A percentile compares a stretch with the other conserved stretches of the same genome.
Conservation (phyloP, 2,113 vertebrate genomes). For the Gallinago paraguaiae region DNA sequence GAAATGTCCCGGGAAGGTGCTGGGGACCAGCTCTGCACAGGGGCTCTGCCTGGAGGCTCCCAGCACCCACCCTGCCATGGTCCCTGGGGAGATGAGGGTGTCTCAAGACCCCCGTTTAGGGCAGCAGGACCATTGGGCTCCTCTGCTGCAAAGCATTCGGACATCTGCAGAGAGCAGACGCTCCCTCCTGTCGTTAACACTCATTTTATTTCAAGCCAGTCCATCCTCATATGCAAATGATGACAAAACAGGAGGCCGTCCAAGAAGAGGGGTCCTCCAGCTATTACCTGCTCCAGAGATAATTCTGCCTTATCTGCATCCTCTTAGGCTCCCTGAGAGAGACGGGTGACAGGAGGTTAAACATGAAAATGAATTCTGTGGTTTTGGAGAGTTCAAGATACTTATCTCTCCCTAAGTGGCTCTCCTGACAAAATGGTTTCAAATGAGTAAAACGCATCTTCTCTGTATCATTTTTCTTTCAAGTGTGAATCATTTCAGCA, state of each 20-base stretch:
- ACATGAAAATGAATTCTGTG: constrained; percentile 62
- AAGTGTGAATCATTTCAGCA: constrained; percentile 38
- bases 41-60: background rate
- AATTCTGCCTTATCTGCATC: constrained; percentile 63
- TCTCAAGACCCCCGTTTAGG: background rate
- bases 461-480: constrained; percentile 43
- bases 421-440: constrained; percentile 61
- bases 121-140: background rate
- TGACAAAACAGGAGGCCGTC: background rate
- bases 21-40: background rate
- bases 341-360: constrained; percentile 33
- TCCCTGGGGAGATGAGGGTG: accelerated
- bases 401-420: constrained; percentile 66
- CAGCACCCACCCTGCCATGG: accelerated
- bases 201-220: background rate
- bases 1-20: background rate
- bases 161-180: background rate
- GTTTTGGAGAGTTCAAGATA: constrained; percentile 64
- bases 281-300: constrained; percentile 36
- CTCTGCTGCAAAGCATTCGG: background rate
- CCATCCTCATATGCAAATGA: background rate
- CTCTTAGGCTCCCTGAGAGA: constrained; percentile 46
- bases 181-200: accelerated
- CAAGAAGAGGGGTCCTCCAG: constrained; percentile 25
- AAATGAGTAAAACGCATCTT: constrained; percentile 43